Evolutionary conservation across 2,113 vertebrate species (phyloP).

Genomic region (Pseudorectes ferrugineus): DNA sequence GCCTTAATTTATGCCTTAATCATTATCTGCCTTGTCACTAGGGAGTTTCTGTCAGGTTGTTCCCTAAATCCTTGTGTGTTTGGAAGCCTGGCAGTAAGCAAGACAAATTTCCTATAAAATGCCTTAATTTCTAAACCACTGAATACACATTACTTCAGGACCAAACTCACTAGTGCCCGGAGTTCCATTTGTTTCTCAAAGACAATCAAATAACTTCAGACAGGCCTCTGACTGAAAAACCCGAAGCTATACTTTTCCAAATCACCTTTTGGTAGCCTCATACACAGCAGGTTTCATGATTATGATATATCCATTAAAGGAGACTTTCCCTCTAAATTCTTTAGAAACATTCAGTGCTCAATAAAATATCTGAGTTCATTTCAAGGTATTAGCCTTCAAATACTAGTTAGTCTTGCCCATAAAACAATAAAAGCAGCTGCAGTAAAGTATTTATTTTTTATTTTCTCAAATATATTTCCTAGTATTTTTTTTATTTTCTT

Average conservation of each 20-base stretch:
- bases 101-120: not conserved
- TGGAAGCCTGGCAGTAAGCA: not conserved
- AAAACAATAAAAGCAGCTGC: not conserved
- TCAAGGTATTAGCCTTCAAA: not conserved
- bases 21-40: not conserved
- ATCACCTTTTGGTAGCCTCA: not conserved
- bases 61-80: not conserved
- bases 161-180: not conserved
- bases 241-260: not conserved
- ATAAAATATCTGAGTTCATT: not conserved
- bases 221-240: not conserved
- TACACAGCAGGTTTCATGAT: not conserved
- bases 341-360: not conserved
- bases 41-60: not conserved
- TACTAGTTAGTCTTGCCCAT: not conserved
- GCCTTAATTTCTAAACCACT: not conserved
- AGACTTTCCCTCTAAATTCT: not conserved
- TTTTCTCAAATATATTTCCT: not conserved
- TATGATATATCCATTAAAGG: not conserved
- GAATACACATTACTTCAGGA: not conserved
- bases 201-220: not conserved
- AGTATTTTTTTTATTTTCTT: accelerated
- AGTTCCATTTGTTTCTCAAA: not conserved
- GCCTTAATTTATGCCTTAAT: not conserved
- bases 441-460: not conserved